phyloP scores from a whole-genome alignment of 2,888 invertebrate species.

The Mimas tiliae region DNA sequence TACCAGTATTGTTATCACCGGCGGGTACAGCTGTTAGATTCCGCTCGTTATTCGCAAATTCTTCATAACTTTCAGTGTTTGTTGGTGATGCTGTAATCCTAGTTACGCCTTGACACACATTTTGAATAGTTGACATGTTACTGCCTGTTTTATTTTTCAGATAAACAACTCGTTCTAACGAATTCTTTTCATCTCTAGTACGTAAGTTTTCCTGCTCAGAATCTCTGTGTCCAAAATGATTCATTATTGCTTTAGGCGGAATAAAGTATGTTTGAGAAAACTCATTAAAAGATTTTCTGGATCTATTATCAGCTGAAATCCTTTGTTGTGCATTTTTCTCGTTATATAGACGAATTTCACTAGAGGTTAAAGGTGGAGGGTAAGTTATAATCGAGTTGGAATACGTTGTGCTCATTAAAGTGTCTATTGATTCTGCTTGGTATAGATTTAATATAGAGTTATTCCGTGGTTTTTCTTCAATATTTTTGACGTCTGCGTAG shows the following conservation, averaged over 20 bases:
- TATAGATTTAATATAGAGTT: constrained; percentile 24
- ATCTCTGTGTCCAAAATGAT: constrained; percentile 32
- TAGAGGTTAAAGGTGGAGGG: constrained; percentile 50
- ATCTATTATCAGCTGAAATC: constrained; percentile 35
- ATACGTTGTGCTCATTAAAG: constrained; percentile 39
- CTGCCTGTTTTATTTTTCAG: background rate
- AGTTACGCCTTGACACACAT: background rate
- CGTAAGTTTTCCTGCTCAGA: constrained; percentile 28
- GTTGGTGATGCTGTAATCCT: background rate
- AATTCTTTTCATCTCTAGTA: background rate
- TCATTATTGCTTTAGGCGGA: constrained; percentile 46
- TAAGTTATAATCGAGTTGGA: constrained; percentile 65
- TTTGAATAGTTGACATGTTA: background rate
- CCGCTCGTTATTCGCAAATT: too few species aligned
- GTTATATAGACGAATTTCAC: constrained; percentile 36
- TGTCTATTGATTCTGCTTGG: constrained; percentile 38
- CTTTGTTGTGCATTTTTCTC: constrained; percentile 37
- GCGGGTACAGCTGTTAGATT: background rate
- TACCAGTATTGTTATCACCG: background rate
- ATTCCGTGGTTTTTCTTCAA: constrained; percentile 27
- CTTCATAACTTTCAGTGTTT: background rate
- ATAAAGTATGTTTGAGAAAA: constrained; percentile 49
- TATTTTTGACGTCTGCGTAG: background rate
- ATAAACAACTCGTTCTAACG: background rate
- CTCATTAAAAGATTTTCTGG: constrained; percentile 41